Base-by-base conservation (phyloP, 2,113 vertebrate species). In the Python bivittatus region DNA sequence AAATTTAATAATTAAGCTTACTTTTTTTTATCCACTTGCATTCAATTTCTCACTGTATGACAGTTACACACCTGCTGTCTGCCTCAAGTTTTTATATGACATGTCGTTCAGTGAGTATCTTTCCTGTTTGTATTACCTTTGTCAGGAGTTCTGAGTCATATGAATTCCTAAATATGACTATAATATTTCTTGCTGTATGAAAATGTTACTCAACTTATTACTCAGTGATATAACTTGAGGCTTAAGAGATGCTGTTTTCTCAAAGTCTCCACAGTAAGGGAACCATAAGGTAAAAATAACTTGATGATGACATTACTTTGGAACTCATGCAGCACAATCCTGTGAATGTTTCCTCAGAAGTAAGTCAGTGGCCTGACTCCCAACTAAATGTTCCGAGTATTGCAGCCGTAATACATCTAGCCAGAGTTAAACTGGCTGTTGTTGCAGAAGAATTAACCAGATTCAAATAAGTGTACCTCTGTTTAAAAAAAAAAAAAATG, bases 401-500 rank as follows among this genome's bases (percentile, higher is more conserved):
- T 29, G 58, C 0, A 11, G 58, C 25, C 92, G 0, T 54, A 33
- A 86, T 54, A 54, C 27, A 86, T n/a, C 23, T 0, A 15, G n/a
- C 91, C 13, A 42, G 48, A 48, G 17, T 79, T 79, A 79, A 79
- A 79, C 17, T 3, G 15, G 17, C 6, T 33, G 53, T 87, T 61
- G 1, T 88, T 95, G 86, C 93, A 17, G 44, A 91, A 6, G 84
- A 3, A 23, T 0, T 10, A 42, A 33, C 72, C 22, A 0, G 13
- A 85, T 27, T 91, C 42, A 4, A 91, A 93, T 93, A 89, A 90
- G 84, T 87, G 27, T 0, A 0, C 57, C 33, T 60, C 44, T 68
- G 72, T 91, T n/a, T n/a, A n/a, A n/a, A n/a, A n/a, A 48, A 48
- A 48, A 95, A 93, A 86, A 72, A 13, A 6, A 88, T 22, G 52